Evolutionary conservation across 2,888 invertebrate species (phyloP).

Genomic region (Iselma pallidipennis): DNA sequence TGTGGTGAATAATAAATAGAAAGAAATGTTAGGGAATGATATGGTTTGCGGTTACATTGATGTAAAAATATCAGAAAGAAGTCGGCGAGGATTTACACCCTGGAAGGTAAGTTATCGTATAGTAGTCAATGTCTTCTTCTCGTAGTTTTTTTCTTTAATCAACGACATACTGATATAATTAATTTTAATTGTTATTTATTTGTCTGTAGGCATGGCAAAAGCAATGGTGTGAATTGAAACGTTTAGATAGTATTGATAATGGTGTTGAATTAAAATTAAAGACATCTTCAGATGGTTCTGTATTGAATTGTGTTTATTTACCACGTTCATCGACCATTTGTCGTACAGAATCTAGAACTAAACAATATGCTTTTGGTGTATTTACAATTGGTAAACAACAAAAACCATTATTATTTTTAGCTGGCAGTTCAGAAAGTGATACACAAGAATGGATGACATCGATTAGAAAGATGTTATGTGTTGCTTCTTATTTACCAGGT

Average conservation of each 20-base stretch:
- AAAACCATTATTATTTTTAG: conserved; percentile 67
- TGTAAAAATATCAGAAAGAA: conserved; percentile 66
- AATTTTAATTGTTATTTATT: conserved; percentile 7
- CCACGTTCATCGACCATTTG: conserved; percentile 65
- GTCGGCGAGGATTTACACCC: conserved; percentile 64
- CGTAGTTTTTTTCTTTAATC: conserved; percentile 5
- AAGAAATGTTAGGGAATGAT: conserved; percentile 34
- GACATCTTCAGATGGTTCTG: conserved; percentile 54
- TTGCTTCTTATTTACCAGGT: conserved; percentile 53
- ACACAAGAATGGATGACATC: conserved; percentile 72
- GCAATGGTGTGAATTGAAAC: conserved; percentile 67
- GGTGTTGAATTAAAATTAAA: conserved; percentile 62
- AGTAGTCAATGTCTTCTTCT: not conserved
- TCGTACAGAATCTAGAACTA: conserved; percentile 67
- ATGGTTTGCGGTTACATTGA: conserved; percentile 65
- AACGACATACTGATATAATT: too few species aligned
- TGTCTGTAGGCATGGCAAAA: conserved; percentile 64
- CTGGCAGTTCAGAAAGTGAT: conserved; percentile 66
- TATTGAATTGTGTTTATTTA: conserved; percentile 58
- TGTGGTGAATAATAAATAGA: conserved; percentile 10
- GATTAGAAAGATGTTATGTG: conserved; percentile 60
- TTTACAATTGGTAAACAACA: conserved; percentile 62
- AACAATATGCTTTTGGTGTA: conserved; percentile 71
- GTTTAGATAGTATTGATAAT: conserved; percentile 60
- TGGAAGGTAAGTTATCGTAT: conserved; percentile 61